phyloP scores from a whole-genome alignment of 1,140 invertebrate genomes.

The Cydia fagiglandana region DNA sequence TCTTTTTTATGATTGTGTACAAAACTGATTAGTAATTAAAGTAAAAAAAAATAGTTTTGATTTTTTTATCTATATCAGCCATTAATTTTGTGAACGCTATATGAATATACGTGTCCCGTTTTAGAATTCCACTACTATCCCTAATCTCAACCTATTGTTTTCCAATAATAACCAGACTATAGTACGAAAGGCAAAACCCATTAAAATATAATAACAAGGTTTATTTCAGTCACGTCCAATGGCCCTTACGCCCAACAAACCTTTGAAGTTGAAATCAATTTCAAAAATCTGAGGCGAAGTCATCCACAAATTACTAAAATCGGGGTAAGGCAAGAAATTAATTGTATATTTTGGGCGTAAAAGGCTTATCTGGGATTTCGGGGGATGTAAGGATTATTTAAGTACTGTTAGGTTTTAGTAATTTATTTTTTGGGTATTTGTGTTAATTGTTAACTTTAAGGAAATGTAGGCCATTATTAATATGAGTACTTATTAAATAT shows the following conservation, averaged over 20 bases:
- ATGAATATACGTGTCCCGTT: no score
- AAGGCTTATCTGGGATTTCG: not conserved
- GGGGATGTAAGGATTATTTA: constrained; percentile 5
- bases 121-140: no score
- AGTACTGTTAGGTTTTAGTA: not conserved
- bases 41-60: no score
- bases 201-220: constrained; percentile 1
- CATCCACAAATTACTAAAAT: constrained; percentile 14
- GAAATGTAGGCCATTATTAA: no score
- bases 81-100: no score
- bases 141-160: no score
- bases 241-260: not conserved
- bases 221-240: not conserved
- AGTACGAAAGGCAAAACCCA: not conserved
- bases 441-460: no score
- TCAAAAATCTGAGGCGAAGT: constrained; percentile 4
- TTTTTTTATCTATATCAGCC: no score
- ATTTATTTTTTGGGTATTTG: no score
- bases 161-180: not conserved
- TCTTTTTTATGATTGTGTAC: no score
- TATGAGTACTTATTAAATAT: no score
- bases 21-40: no score
- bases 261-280: constrained; percentile 22
- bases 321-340: constrained; percentile 10
- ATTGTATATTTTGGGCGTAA: constrained; percentile 11